Evolutionary conservation across 2,113 vertebrate genomes (phyloP).

Genomic region (Bubo scandiacus): DNA sequence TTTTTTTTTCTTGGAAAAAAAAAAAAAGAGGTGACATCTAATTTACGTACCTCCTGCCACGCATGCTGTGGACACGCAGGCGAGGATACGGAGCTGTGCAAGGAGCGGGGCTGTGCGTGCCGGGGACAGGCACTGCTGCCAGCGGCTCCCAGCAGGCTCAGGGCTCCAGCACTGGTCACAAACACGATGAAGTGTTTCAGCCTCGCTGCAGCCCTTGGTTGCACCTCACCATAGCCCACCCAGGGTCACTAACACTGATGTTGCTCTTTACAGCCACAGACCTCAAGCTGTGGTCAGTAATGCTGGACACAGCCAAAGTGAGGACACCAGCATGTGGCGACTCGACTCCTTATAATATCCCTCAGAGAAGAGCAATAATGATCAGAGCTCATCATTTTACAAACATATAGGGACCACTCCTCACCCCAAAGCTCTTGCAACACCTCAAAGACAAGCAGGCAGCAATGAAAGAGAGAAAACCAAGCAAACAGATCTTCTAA

Average conservation of each 20-base stretch:
- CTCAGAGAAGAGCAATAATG: neutral
- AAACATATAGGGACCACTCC: neutral
- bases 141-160: rapidly evolving
- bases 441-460: neutral
- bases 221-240: neutral
- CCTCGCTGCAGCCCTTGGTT: neutral
- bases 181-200: rapidly evolving
- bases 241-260: neutral
- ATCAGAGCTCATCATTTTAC: neutral
- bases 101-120: rapidly evolving
- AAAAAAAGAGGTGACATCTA: neutral
- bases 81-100: rapidly evolving
- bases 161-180: neutral
- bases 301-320: rapidly evolving
- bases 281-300: neutral
- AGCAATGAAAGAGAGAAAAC: neutral
- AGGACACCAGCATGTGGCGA: neutral
- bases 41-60: neutral
- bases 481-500: neutral
- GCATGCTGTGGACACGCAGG: rapidly evolving
- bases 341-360: neutral
- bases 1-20: no score
- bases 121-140: rapidly evolving
- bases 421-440: neutral
- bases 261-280: neutral